Percentiles rank a stretch among this genome's conserved stretches.
These are phyloP conservation scores for Lasioglossum baleicum DNA, from an alignment of 1,140 invertebrate species.

Conservation along the genomic window DNA sequence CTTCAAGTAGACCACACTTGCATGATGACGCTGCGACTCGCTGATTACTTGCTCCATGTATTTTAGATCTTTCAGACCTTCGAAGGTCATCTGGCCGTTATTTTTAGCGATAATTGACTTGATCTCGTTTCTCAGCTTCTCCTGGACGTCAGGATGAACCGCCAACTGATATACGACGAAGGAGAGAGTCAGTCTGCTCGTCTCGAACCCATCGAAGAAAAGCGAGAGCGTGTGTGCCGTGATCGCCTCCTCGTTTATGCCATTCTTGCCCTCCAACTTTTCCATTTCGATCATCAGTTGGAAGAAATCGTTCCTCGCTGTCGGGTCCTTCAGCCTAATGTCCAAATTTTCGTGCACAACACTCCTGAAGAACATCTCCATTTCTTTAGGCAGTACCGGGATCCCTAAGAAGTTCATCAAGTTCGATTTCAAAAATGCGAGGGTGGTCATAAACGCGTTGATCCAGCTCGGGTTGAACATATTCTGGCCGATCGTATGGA, in stretches of 20 bases:
- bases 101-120: slow-evolving; percentile 19
- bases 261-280: too few relatives aligned
- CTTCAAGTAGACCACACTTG: slow-evolving; percentile 1
- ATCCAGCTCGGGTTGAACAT: slow-evolving; percentile 46
- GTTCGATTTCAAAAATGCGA: background rate
- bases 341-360: too few relatives aligned
- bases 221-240: slow-evolving; percentile 48
- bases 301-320: too few relatives aligned
- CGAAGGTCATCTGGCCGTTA: slow-evolving; percentile 48
- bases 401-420: too few relatives aligned
- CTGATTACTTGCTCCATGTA: slow-evolving; percentile 62
- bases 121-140: slow-evolving; percentile 56
- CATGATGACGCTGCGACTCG: slow-evolving; percentile 57
- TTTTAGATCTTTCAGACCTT: slow-evolving; percentile 54
- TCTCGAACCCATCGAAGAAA: slow-evolving; percentile 59
- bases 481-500: slow-evolving; percentile 41
- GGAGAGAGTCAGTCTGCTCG: slow-evolving; percentile 24
- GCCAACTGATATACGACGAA: slow-evolving; percentile 36
- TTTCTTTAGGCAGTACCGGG: too few relatives aligned
- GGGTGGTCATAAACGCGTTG: background rate
- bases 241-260: background rate
- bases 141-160: slow-evolving; percentile 17
- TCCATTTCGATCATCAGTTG: too few relatives aligned
- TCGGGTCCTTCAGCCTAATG: too few relatives aligned
- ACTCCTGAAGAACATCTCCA: too few relatives aligned